Evolutionary conservation across 2,113 vertebrate species (phyloP).

Genomic region (Rhabdomys dilectus): DNA sequence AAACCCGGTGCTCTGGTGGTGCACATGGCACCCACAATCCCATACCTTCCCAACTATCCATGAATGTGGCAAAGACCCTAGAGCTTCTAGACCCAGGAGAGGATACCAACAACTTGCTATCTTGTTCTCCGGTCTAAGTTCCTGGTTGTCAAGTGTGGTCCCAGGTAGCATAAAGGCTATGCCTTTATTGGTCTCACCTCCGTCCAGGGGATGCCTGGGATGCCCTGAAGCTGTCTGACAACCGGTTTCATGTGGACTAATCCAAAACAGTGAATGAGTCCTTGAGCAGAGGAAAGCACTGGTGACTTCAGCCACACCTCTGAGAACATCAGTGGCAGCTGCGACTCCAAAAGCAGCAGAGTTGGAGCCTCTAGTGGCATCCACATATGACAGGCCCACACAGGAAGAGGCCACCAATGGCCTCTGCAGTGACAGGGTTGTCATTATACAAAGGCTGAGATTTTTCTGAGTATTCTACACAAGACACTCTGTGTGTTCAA

Average conservation of each 20-base stretch:
- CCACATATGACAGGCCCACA: neutral
- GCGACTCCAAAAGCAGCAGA: too few relatives aligned
- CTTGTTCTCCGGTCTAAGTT: neutral
- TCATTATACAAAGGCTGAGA: neutral
- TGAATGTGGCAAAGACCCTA: neutral
- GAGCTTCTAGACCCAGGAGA: neutral
- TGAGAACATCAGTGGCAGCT: neutral
- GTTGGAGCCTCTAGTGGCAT: too few relatives aligned
- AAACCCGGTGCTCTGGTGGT: neutral
- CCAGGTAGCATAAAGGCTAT: neutral
- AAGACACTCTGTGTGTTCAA: neutral
- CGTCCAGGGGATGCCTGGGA: too few relatives aligned
- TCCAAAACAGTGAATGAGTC: too few relatives aligned
- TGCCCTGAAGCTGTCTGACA: fast-evolving
- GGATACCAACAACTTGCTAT: neutral
- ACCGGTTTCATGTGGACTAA: too few relatives aligned
- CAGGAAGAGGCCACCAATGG: neutral
- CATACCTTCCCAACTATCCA: too few relatives aligned
- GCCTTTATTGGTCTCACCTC: neutral
- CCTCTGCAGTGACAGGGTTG: neutral
- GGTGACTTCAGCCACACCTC: neutral
- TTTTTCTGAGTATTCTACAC: fast-evolving
- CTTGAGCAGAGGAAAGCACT: fast-evolving
- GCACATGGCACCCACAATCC: fast-evolving
- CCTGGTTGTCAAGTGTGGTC: fast-evolving